These are phyloP conservation scores for Aphelenchoides bicaudatus DNA, from an alignment of 2,888 invertebrate genomes.

Conservation along the genomic window DNA sequence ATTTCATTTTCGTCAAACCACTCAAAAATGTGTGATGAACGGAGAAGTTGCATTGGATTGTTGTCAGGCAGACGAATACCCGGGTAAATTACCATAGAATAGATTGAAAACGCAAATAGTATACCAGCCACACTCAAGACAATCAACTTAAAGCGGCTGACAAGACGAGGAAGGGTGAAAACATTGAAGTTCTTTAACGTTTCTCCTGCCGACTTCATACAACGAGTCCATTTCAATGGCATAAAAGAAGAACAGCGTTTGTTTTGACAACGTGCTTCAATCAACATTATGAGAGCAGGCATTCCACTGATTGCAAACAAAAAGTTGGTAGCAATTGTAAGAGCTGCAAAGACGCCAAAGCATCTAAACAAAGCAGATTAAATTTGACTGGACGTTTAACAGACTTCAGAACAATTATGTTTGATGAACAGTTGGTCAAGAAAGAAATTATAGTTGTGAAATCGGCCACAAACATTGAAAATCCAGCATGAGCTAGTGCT, in stretches of 20 bases:
- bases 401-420: slow-evolving; percentile 61
- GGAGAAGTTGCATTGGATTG: slow-evolving; percentile 34
- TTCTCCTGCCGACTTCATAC: neutral
- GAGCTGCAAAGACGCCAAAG: slow-evolving; percentile 35
- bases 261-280: slow-evolving; percentile 25
- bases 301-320: slow-evolving; percentile 33
- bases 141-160: slow-evolving; percentile 6
- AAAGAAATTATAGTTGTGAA: slow-evolving; percentile 90
- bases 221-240: slow-evolving; percentile 7
- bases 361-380: slow-evolving; percentile 28
- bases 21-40: slow-evolving; percentile 33
- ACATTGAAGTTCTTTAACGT: slow-evolving; percentile 8
- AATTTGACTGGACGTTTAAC: neutral
- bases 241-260: slow-evolving; percentile 12
- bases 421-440: slow-evolving; percentile 82
- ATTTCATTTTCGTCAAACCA: slow-evolving; percentile 31
- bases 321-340: slow-evolving; percentile 33
- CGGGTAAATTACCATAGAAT: slow-evolving; percentile 73
- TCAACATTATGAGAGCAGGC: slow-evolving; percentile 32
- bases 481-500: slow-evolving; percentile 74
- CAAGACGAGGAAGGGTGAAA: slow-evolving; percentile 8
- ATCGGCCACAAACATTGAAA: slow-evolving; percentile 88
- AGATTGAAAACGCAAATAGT: slow-evolving; percentile 14
- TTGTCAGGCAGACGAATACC: slow-evolving; percentile 73
- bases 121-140: slow-evolving; percentile 15